Base-by-base conservation (phyloP, 1,140 invertebrate species). In the Polyergus mexicanus region DNA sequence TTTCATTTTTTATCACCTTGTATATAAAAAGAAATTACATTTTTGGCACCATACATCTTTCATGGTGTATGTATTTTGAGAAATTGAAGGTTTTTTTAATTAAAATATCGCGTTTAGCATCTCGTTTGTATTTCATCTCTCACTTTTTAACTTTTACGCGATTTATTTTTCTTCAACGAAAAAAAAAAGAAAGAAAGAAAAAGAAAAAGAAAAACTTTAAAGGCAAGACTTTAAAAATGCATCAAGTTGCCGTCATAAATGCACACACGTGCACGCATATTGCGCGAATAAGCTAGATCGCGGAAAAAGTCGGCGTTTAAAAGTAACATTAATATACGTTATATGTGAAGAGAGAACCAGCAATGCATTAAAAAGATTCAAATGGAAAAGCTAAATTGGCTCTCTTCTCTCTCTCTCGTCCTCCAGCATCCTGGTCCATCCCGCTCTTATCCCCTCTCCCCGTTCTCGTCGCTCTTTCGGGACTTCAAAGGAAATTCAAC, bases 401-500 rank as follows among this genome's bases (percentile, higher is more conserved):
- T 71, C 65, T 68, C 44, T 25, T n/a, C 58, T 63, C 44, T 35
- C n/a, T 25, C 78, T 3, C 10, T 84, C 10, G 4, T 76, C 7
- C 19, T 76, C 51, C n/a, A 41, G 25, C 32, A 25, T 44, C 2
- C 54, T 0, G 6, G 44, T 32, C 62, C 60, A 19, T 66, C 60
- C 41, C 41, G 13, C 22, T 28, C 16, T 51, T 51, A 44, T n/a
- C 32, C 28, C 28, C 58, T 25, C n/a, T 25, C n/a, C 25, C 35
- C 4, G n/a, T 11, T 54, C 32, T 44, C 16, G 56, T 63, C 22
- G 25, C 44, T 28, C 35, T 68, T 68, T 41, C 63, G 76, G 75
- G n/a, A 68, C 63, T 80, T 80, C 84, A 85, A 85, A 78, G 78
- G 78, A 81, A 74, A 83, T 83, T 74, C 78, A 83, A 83, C 74